These are phyloP conservation scores for Danio rerio DNA, from an alignment of 2,113 vertebrate genomes.

Conservation along the genomic window DNA sequence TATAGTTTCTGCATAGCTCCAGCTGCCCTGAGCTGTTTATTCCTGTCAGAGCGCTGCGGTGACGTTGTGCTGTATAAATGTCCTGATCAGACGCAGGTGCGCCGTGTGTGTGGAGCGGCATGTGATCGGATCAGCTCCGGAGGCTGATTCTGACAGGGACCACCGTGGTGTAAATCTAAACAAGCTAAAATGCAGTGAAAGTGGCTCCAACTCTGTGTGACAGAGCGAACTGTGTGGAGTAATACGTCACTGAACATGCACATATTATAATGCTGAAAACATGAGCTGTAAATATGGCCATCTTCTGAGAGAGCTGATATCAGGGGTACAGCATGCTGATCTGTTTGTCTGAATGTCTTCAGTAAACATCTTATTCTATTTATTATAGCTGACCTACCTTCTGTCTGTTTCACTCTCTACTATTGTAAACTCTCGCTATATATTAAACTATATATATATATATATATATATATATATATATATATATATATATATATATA, in stretches of 20 bases:
- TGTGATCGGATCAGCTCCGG: slow-evolving; percentile 55
- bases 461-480: not conserved
- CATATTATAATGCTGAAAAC: not conserved
- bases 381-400: too few relatives aligned
- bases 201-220: slow-evolving; percentile 21
- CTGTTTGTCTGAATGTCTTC: too few relatives aligned
- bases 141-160: slow-evolving; percentile 53
- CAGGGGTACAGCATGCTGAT: too few relatives aligned
- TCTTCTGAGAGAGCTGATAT: too few relatives aligned
- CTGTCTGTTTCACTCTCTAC: too few relatives aligned
- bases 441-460: too few relatives aligned
- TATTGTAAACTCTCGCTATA: too few relatives aligned
- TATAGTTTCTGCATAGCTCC: slow-evolving; percentile 64
- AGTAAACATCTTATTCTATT: too few relatives aligned
- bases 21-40: slow-evolving; percentile 67
- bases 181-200: slow-evolving; percentile 25
- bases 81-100: slow-evolving; percentile 68
- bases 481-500: not conserved
- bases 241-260: not conserved
- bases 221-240: not conserved
- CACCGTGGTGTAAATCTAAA: slow-evolving; percentile 34
- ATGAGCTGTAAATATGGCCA: not conserved
- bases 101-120: slow-evolving; percentile 57
- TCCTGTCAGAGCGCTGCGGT: slow-evolving; percentile 58
- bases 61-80: slow-evolving; percentile 65